Conservation (phyloP, 2,888 invertebrate genomes). For the Apodemia duryi region DNA sequence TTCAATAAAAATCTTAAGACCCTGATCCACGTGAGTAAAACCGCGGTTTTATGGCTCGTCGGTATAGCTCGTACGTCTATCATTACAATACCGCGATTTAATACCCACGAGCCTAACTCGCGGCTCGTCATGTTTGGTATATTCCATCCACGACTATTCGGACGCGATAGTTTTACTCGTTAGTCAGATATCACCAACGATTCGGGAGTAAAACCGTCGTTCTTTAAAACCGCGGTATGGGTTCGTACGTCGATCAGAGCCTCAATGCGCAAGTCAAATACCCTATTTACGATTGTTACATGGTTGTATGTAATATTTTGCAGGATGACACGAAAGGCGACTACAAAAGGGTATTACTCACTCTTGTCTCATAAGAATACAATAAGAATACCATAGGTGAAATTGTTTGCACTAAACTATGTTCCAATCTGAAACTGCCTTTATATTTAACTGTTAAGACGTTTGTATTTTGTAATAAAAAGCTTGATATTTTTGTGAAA, state of each 20-base stretch:
- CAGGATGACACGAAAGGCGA: conserved; percentile 86
- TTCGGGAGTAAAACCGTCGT: no score
- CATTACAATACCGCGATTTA: no score
- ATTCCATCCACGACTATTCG: no score
- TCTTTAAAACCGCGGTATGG: no score
- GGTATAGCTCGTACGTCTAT: no score
- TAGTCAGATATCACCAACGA: no score
- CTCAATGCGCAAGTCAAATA: neutral
- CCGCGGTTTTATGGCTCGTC: no score
- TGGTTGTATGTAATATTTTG: conserved; percentile 69
- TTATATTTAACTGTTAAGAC: conserved; percentile 64
- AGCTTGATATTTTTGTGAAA: conserved; percentile 76
- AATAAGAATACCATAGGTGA: conserved; percentile 44
- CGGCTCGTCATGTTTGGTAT: no score
- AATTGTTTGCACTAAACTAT: conserved; percentile 34
- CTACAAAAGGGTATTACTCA: conserved; percentile 83
- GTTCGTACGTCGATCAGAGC: no score
- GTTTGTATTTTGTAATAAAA: conserved; percentile 47
- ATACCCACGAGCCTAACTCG: no score
- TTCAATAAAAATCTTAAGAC: neutral
- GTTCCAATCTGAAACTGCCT: conserved; percentile 65
- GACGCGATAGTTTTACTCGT: no score
- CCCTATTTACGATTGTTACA: conserved; percentile 28
- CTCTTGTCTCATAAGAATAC: conserved; percentile 61
- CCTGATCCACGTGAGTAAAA: no score